Evolutionary conservation across 2,113 vertebrate species (phyloP).

Genomic region (Delphinus delphis): DNA sequence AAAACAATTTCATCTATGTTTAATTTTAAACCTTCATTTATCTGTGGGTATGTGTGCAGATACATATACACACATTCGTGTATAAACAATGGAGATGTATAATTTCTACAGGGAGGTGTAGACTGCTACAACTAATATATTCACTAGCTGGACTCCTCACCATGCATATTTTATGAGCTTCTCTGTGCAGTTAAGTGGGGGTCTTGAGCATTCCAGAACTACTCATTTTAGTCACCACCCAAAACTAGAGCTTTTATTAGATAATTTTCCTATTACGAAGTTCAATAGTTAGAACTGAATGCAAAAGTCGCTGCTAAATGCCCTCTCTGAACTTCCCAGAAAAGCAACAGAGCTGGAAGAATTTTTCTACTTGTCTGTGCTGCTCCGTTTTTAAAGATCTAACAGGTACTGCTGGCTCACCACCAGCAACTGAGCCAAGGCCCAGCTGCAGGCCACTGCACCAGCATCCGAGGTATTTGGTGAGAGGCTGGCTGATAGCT

Average conservation of each 20-base stretch:
- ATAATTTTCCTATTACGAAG: constrained; percentile 27
- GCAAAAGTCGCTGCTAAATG: background rate
- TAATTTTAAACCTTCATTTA: background rate
- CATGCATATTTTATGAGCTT: constrained; percentile 33
- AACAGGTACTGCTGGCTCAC: background rate
- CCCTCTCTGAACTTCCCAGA: background rate
- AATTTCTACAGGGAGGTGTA: constrained; percentile 3
- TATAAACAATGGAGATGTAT: background rate
- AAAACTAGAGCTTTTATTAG: constrained; percentile 17
- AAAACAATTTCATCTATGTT: background rate
- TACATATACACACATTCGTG: background rate
- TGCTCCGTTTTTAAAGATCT: background rate
- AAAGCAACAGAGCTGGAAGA: background rate
- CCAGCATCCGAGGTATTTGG: background rate
- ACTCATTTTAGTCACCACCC: constrained; percentile 40
- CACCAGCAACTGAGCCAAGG: background rate
- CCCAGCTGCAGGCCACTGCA: background rate
- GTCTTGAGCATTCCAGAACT: constrained; percentile 29
- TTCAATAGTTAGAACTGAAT: background rate
- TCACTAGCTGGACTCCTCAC: background rate
- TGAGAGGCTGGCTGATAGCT: background rate
- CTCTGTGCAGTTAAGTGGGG: background rate
- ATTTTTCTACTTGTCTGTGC: background rate
- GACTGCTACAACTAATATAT: background rate
- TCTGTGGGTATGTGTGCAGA: background rate